Percentiles rank a stretch among this genome's conserved stretches.
Evolutionary conservation across 1,140 invertebrate species (phyloP).

Genomic region (Leptinotarsa texana): DNA sequence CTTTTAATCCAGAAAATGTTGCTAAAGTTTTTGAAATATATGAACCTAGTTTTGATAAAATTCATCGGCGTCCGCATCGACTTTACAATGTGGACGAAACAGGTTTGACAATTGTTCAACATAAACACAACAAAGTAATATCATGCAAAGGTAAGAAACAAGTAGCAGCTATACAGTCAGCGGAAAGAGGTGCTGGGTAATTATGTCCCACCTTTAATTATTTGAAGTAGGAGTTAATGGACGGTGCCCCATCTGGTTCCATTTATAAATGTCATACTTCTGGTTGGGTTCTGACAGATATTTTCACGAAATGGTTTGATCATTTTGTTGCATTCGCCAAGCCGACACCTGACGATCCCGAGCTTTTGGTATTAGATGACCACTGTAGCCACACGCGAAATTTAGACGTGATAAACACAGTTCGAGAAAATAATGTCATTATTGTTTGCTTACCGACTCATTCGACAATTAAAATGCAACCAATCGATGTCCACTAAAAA

Average conservation of each 20-base stretch:
- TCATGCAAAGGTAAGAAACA: background rate
- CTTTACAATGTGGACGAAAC: too few species aligned
- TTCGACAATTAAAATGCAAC: slow-evolving; percentile 6
- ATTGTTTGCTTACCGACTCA: slow-evolving; percentile 22
- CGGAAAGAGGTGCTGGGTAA: background rate
- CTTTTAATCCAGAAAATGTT: too few species aligned
- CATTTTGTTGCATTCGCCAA: slow-evolving; percentile 38
- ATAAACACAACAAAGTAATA: too few species aligned
- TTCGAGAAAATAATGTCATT: slow-evolving; percentile 21
- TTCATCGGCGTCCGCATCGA: too few species aligned
- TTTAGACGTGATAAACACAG: slow-evolving; percentile 15
- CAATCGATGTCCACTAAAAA: background rate
- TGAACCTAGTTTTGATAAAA: too few species aligned
- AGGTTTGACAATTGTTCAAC: too few species aligned
- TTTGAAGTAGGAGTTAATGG: background rate
- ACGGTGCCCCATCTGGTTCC: slow-evolving; percentile 41
- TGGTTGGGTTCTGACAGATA: slow-evolving; percentile 34
- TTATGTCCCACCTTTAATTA: background rate
- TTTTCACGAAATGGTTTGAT: slow-evolving; percentile 40
- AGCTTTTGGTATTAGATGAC: slow-evolving; percentile 42
- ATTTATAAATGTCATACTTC: slow-evolving; percentile 45
- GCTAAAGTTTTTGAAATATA: too few species aligned
- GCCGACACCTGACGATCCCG: slow-evolving; percentile 31
- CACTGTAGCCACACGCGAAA: slow-evolving; percentile 34
- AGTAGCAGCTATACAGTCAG: background rate